These are phyloP conservation scores for Teinopalpus imperialis DNA, from an alignment of 2,888 invertebrate species.

Conservation along the genomic window DNA sequence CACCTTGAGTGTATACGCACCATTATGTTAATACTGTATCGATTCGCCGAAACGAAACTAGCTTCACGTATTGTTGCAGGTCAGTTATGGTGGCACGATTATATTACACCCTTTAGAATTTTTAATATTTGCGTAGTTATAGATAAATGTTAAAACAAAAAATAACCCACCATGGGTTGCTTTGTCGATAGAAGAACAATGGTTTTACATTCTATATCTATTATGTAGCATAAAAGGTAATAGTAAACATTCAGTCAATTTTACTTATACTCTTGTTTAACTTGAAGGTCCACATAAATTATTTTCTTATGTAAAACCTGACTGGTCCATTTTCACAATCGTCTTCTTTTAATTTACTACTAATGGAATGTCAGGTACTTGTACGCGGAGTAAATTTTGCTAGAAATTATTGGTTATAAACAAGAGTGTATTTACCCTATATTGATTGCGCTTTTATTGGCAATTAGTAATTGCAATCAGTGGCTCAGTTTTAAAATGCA, in stretches of 20 bases:
- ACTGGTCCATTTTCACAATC: constrained; percentile 24
- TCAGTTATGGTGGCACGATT: constrained; percentile 18
- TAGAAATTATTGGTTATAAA: constrained; percentile 32
- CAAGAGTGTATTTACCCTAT: constrained; percentile 27
- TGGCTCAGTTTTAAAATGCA: constrained; percentile 21
- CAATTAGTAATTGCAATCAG: constrained; percentile 32
- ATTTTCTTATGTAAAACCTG: background rate
- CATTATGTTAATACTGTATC: constrained; percentile 39
- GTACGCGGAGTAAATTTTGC: constrained; percentile 30
- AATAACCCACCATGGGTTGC: no score
- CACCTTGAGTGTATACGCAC: constrained; percentile 42
- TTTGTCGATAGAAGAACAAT: no score
- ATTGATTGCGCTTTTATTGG: constrained; percentile 32
- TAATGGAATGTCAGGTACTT: constrained; percentile 36
- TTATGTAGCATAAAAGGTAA: no score
- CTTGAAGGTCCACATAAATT: background rate
- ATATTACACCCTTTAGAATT: constrained; percentile 3
- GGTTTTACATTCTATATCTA: no score
- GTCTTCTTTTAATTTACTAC: constrained; percentile 36
- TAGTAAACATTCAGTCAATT: no score
- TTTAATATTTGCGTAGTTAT: no score
- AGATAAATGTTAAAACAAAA: no score
- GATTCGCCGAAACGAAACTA: constrained; percentile 45
- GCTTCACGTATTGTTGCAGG: constrained; percentile 31
- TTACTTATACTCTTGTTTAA: background rate